These are phyloP conservation scores for Syngnathus rostellatus DNA, from an alignment of 2,797 vertebrate genomes.

Conservation along the genomic window DNA sequence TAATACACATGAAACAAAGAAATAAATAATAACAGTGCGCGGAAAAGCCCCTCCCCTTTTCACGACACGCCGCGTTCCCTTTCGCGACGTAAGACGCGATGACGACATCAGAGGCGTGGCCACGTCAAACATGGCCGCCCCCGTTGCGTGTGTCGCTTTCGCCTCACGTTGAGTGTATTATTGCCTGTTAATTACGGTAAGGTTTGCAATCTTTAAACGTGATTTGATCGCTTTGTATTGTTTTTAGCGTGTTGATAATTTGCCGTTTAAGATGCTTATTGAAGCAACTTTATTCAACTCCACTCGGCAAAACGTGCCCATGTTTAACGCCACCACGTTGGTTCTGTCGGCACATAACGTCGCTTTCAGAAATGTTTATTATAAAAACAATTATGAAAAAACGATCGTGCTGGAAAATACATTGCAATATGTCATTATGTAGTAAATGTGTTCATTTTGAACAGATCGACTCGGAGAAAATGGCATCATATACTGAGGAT, in stretches of 20 bases:
- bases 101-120: neutral
- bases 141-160: neutral
- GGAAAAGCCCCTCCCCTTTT: conserved; percentile 61
- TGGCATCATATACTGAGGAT: conserved; percentile 10
- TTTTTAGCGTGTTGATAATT: fast-evolving
- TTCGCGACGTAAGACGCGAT: conserved; percentile 37
- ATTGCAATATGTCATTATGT: neutral
- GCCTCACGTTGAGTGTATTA: conserved; percentile 5
- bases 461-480: conserved; percentile 38
- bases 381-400: neutral
- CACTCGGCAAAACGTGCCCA: neutral
- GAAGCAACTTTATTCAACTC: neutral
- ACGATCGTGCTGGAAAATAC: neutral
- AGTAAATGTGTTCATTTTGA: conserved; percentile 6
- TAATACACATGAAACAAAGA: conserved; percentile 74
- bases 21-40: conserved; percentile 78
- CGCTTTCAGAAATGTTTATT: neutral
- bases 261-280: neutral
- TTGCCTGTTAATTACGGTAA: conserved; percentile 24
- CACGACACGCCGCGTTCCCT: conserved; percentile 50
- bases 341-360: neutral
- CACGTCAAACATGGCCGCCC: conserved; percentile 55
- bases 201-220: neutral
- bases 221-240: fast-evolving
- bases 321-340: conserved; percentile 39